Percentiles rank a stretch among this genome's conserved stretches.
Conservation (phyloP, 2,797 vertebrate species). For the Leuciscus waleckii region DNA sequence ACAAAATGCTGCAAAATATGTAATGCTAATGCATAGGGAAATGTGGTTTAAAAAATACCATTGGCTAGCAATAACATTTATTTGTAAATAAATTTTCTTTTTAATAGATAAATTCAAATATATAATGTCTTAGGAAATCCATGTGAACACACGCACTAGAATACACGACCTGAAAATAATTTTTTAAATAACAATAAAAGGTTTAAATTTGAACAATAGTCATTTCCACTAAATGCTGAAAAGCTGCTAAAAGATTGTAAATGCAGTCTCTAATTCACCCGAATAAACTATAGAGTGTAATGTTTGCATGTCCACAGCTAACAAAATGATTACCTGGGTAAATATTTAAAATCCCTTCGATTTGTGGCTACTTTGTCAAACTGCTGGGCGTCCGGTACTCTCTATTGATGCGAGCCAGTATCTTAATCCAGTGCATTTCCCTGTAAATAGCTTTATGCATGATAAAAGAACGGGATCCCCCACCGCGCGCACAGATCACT, state of each 20-base stretch:
- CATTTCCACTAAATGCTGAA: conserved; percentile 5
- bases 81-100: not conserved
- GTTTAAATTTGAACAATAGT: not conserved
- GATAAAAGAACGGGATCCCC: conserved; percentile 71
- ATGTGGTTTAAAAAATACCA: not conserved
- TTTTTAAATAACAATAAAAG: not conserved
- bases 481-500: conserved; percentile 38
- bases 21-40: not conserved
- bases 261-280: conserved; percentile 50
- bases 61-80: not conserved
- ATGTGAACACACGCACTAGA: not conserved
- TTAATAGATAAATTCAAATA: not conserved
- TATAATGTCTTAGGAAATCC: not conserved
- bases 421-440: conserved; percentile 82
- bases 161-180: not conserved
- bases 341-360: conserved; percentile 79
- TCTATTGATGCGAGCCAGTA: conserved; percentile 69
- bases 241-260: conserved; percentile 48
- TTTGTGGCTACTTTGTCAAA: conserved; percentile 73
- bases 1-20: not conserved
- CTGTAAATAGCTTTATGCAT: conserved; percentile 82
- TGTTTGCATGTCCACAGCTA: conserved; percentile 77
- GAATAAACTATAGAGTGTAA: conserved; percentile 60
- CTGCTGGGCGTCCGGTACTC: conserved; percentile 70
- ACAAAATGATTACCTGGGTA: conserved; percentile 77